Base-by-base conservation (phyloP, 2,113 vertebrate genomes). In the Leptocoma aspasia region DNA sequence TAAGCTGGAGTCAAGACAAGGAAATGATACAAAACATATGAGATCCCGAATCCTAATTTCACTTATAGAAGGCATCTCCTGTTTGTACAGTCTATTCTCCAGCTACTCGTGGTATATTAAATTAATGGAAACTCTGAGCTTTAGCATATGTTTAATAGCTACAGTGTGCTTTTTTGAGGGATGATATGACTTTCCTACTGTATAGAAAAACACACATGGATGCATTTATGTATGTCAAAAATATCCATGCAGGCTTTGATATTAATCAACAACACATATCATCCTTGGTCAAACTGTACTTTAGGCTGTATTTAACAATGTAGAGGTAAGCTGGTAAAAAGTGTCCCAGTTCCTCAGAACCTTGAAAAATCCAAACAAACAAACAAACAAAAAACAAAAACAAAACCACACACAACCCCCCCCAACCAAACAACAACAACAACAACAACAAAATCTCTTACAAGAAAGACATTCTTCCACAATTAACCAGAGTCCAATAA, bases 121-220 rank as follows among this genome's bases (percentile, higher is more conserved):
- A 88, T 91, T 78, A 95, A 94, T 93, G 71, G 85, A 95, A 95
- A 95, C 44, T 73, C 42, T 93, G 82, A 90, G 72, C 56, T 94
- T 83, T 57, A 90, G 44, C 82, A 83, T 92, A 64, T 95, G 79
- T 56, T 94, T 96, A 94, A 93, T 68, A 88, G 68, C 56, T 92
- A 73, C 77, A 94, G 68, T 64, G 92, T 90, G 85, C 2, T 81
- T 86, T 84, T 80, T 42, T 64, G 47, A 83, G 79, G 12, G 8
- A 33, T 47, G n/a, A 87, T 92, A 87, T 0, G 0, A 39, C 44
- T 90, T 90, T 77, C 27, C 71, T 82, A 75, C 56, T 45, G 47
- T 78, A 86, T 49, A 83, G 35, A 89, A 82, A 85, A 80, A 45
- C 17, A 17, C 86, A 92, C 78, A 95, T 84, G 80, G 81, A 94